Evolutionary conservation across 2,888 invertebrate genomes (phyloP), one percentile per base, ranked within the genome.

Genomic region (Chironomus riparius): DNA sequence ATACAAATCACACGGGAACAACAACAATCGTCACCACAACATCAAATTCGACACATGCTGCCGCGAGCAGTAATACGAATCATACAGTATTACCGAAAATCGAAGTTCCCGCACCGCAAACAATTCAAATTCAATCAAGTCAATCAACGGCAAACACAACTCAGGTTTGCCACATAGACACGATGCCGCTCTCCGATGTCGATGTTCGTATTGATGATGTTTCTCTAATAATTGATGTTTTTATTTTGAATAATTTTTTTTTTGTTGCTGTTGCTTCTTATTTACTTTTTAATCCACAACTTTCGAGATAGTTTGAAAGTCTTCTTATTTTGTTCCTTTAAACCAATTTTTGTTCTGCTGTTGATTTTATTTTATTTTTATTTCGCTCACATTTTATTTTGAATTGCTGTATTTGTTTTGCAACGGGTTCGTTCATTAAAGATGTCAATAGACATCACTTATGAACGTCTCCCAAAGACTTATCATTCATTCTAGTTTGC

Each of bases 131-230:
- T 82, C 85, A 85, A 83, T 72, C 80, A 76, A 61, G 78, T 77
- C 78, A 78, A 78, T 80, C 82, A 76, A 83, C 83, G 79, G 82
- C 81, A 77, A 81, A 83, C 77, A 82, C 84, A 80, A 83, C 88
- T 81, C 88, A 91, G 88, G 90, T 91, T 86, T 91, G 91, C n/a
- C n/a, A n/a, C 91, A 89, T 91, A 85, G 91, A 90, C 83, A 89
- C 90, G 87, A 90, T 91, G 89, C 87, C 88, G 81, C 88, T 88
- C 80, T 86, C 87, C 78, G 91, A 91, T 83, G 90, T 90, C 82
- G 91, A 91, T 88, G 91, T 91, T 89, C 86, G 89, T 86, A 28
- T 56, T 56, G n/a, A 56, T n/a, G n/a, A 38, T 10, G 38, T 56
- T 18, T 68, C 75, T 76, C 71, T 38, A 78, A 65, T 47, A 56